Percentiles rank a stretch among this genome's conserved stretches.
Conservation (phyloP, 2,888 invertebrate genomes). For the Cephus spinipes region DNA sequence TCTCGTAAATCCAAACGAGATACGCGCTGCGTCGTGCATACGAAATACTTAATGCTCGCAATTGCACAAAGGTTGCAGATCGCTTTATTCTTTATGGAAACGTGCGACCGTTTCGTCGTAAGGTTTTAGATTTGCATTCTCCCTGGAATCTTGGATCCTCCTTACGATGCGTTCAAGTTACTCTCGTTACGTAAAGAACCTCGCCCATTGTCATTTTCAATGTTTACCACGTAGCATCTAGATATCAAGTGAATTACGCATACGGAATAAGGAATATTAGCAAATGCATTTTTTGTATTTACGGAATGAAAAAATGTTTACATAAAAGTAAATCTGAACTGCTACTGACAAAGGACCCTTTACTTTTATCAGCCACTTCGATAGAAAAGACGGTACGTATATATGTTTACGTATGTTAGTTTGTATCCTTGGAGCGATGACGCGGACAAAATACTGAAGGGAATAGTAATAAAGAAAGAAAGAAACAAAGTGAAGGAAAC, state of each 20-base stretch:
- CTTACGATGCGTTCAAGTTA: background rate
- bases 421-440: background rate
- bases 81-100: background rate
- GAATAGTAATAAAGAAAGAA: background rate
- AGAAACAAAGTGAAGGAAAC: background rate
- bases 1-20: conserved; percentile 42
- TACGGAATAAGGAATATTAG: background rate
- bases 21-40: conserved; percentile 20
- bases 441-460: background rate
- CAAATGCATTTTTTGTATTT: background rate
- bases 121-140: background rate
- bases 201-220: background rate
- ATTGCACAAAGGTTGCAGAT: background rate
- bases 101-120: background rate
- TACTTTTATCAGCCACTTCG: background rate
- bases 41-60: background rate
- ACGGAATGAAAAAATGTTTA: background rate
- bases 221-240: background rate
- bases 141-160: background rate
- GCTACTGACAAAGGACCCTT: background rate
- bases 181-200: background rate
- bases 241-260: background rate
- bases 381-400: background rate
- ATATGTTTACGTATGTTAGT: background rate
- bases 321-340: background rate